Evolutionary conservation across 2,113 vertebrate genomes (phyloP).

Genomic region (Leptobrachium leishanense): DNA sequence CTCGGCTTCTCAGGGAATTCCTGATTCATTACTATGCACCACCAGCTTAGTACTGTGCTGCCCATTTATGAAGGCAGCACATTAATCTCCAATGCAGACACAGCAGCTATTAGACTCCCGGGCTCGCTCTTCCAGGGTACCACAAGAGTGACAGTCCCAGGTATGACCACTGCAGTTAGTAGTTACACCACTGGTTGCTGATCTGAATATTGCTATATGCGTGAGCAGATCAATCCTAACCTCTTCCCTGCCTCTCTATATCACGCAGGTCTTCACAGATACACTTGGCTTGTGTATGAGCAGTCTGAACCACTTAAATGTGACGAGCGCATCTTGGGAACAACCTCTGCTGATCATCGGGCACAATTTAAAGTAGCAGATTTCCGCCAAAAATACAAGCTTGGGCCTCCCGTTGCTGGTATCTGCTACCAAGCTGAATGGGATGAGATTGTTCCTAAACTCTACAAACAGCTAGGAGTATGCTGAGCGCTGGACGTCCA

Average conservation of each 20-base stretch:
- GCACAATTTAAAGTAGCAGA: conserved; percentile 81
- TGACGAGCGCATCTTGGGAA: conserved; percentile 75
- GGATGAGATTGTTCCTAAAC: conserved; percentile 90
- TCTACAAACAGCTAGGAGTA: conserved; percentile 81
- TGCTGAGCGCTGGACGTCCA: neutral
- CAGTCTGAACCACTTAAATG: conserved; percentile 76
- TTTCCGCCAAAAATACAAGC: conserved; percentile 86
- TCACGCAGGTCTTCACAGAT: conserved; percentile 85
- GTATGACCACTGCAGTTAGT: too few species aligned
- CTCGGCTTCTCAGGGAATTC: too few species aligned
- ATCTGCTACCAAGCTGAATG: conserved; percentile 91
- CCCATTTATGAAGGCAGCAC: too few species aligned
- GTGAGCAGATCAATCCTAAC: too few species aligned
- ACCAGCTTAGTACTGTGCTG: too few species aligned
- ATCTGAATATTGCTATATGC: too few species aligned
- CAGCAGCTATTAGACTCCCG: too few species aligned
- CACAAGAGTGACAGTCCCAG: too few species aligned
- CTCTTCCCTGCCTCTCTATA: neutral
- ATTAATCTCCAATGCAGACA: too few species aligned
- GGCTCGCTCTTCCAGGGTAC: too few species aligned
- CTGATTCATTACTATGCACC: too few species aligned
- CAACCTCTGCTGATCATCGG: conserved; percentile 79
- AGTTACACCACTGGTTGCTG: too few species aligned
- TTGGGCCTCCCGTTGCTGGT: conserved; percentile 78
- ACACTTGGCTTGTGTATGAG: conserved; percentile 92